A percentile compares a stretch with the other conserved stretches of the same genome.
Evolutionary conservation across 2,888 invertebrate genomes (phyloP).

Genomic region (Glaucopsyche alexis): DNA sequence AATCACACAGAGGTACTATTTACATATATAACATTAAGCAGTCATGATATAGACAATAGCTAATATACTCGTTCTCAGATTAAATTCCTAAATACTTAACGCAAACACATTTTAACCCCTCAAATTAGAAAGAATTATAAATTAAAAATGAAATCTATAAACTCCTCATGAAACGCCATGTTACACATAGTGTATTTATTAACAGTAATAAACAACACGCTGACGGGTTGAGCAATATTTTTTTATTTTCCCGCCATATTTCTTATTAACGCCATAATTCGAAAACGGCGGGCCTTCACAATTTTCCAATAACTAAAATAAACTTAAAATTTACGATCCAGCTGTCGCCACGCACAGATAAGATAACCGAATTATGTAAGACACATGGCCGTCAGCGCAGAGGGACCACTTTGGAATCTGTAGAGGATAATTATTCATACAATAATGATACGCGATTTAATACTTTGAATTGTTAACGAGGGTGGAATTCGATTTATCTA

Average conservation of each 20-base stretch:
- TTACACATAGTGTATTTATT: neutral
- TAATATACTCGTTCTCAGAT: no score
- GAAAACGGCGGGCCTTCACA: neutral
- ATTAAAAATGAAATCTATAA: neutral
- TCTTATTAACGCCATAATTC: constrained; percentile 25
- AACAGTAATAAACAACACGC: constrained; percentile 8
- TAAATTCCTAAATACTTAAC: no score
- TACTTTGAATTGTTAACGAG: neutral
- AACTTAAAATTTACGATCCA: constrained; percentile 13
- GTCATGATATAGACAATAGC: no score
- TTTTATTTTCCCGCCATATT: constrained; percentile 25
- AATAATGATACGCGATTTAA: neutral
- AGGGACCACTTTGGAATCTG: neutral
- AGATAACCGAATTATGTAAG: constrained; percentile 13
- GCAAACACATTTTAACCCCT: no score
- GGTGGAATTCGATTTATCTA: constrained; percentile 2
- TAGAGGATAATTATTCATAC: constrained; percentile 5
- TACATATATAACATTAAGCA: no score
- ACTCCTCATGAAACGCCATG: neutral
- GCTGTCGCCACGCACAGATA: constrained; percentile 19
- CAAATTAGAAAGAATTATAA: neutral
- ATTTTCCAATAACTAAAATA: constrained; percentile 22
- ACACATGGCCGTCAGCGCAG: constrained; percentile 7
- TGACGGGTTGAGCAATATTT: constrained; percentile 17
- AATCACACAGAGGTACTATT: no score